Percentiles rank a stretch among this genome's conserved stretches.
Evolutionary conservation across 2,888 invertebrate genomes (phyloP).

Genomic region (Acanthosepion esculentum): DNA sequence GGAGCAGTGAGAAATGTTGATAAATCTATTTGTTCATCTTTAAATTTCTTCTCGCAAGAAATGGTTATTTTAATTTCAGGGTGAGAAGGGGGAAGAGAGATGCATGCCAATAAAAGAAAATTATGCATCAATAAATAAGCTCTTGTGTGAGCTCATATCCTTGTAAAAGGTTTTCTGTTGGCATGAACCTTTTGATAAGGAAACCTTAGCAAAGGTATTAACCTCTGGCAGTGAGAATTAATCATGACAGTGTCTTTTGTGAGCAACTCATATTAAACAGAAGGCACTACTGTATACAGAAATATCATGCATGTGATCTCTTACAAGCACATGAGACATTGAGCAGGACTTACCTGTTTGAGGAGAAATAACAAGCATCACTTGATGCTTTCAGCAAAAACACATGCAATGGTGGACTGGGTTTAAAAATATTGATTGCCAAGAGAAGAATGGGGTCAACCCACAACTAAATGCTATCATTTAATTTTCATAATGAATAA

Average conservation of each 20-base stretch:
- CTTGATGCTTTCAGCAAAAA: background rate
- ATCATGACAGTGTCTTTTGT: background rate
- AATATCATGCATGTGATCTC: background rate
- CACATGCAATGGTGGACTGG: background rate
- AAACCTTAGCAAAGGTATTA: background rate
- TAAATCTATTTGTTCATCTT: background rate
- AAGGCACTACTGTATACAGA: no score
- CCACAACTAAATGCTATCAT: no score
- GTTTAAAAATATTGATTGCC: no score
- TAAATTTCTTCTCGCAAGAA: background rate
- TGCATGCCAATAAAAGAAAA: no score
- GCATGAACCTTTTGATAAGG: background rate
- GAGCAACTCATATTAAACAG: no score
- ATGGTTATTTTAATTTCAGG: background rate
- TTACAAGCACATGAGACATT: background rate
- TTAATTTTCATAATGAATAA: no score
- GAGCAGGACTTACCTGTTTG: background rate
- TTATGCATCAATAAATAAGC: background rate
- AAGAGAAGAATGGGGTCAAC: no score
- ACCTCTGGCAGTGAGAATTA: background rate
- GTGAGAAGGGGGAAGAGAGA: background rate
- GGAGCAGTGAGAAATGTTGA: background rate
- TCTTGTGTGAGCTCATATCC: background rate
- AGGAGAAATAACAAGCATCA: background rate
- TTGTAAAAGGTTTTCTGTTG: background rate